Conservation (phyloP, 1,140 invertebrate species). For the Euglossa dilemma region DNA sequence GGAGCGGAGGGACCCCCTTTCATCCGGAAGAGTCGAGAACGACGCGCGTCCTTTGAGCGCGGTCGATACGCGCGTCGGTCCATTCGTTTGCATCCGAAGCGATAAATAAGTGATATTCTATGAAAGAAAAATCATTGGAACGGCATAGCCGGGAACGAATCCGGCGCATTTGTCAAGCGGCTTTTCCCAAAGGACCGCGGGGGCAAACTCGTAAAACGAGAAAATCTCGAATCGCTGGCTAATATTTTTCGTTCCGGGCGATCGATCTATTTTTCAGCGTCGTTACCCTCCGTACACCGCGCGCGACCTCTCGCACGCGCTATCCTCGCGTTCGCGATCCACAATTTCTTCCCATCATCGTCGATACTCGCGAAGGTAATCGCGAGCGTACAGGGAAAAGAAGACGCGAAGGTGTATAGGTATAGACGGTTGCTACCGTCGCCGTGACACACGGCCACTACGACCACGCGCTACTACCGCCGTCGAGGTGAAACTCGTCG, state of each 20-base stretch:
- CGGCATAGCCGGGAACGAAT: neutral
- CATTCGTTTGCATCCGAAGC: slow-evolving; percentile 6
- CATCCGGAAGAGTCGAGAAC: no score
- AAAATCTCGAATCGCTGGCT: slow-evolving; percentile 27
- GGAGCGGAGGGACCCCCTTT: no score
- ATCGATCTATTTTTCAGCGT: slow-evolving; percentile 36
- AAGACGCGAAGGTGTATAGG: slow-evolving; percentile 21
- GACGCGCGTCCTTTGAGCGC: neutral
- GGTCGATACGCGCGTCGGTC: neutral
- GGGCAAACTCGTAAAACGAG: slow-evolving; percentile 1
- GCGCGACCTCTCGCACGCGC: no score
- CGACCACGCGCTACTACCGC: slow-evolving; percentile 23
- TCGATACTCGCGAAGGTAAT: no score
- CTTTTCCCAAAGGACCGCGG: slow-evolving; percentile 12
- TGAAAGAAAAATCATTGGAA: slow-evolving; percentile 45
- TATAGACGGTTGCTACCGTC: no score
- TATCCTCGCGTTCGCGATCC: no score
- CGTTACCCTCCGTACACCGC: neutral
- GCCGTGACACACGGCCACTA: no score
- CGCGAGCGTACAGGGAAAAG: no score
- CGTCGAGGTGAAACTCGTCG: slow-evolving; percentile 55
- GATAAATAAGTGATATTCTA: slow-evolving; percentile 44
- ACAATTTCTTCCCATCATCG: no score
- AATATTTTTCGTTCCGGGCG: slow-evolving; percentile 22
- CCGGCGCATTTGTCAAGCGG: slow-evolving; percentile 31